Conservation (phyloP, 2,888 invertebrate genomes). For the Chrysodeixis includens region DNA sequence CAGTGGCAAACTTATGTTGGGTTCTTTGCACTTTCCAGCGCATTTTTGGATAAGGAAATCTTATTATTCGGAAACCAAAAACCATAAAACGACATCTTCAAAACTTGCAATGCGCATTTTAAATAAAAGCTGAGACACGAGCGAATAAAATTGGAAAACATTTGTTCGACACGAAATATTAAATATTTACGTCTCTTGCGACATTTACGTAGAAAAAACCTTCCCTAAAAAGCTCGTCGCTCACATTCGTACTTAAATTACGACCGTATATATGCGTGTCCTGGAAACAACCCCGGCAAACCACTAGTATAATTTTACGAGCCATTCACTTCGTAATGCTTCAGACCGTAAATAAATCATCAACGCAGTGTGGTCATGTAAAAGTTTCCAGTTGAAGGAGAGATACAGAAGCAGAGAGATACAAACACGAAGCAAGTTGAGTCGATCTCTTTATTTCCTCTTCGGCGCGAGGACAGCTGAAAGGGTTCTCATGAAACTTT, state of each 20-base stretch:
- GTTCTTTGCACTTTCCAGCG: too few relatives aligned
- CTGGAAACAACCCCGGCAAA: conserved; percentile 54
- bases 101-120: conserved; percentile 22
- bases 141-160: conserved; percentile 32
- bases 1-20: too few relatives aligned
- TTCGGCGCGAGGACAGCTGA: conserved; percentile 54
- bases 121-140: conserved; percentile 21
- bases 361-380: conserved; percentile 54
- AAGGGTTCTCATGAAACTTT: conserved; percentile 58
- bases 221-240: conserved; percentile 38
- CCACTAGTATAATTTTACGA: conserved; percentile 67
- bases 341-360: conserved; percentile 65
- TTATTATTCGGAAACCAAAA: too few relatives aligned
- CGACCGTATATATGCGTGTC: conserved; percentile 51
- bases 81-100: too few relatives aligned
- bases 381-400: conserved; percentile 34
- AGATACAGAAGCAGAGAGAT: conserved; percentile 39
- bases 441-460: conserved; percentile 50
- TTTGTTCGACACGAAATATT: conserved; percentile 32
- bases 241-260: conserved; percentile 42
- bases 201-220: conserved; percentile 16
- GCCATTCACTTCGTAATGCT: conserved; percentile 61
- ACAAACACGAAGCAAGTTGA: conserved; percentile 41
- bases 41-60: conserved; percentile 9
- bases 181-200: conserved; percentile 29